Evolutionary conservation across 2,113 vertebrate species (phyloP).

Genomic region (Tetrao urogallus): DNA sequence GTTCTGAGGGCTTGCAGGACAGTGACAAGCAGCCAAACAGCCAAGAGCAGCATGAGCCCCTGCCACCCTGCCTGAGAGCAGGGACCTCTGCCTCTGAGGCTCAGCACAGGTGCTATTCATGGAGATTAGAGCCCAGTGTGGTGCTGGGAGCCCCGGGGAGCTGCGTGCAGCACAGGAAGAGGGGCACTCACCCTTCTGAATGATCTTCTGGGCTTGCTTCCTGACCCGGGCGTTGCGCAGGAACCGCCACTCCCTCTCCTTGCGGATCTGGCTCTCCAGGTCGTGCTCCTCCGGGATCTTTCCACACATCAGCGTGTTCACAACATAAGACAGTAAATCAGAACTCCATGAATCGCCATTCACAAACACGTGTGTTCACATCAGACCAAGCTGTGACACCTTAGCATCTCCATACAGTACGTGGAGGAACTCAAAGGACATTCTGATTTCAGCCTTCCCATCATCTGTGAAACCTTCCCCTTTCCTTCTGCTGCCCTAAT

Average conservation of each 20-base stretch:
- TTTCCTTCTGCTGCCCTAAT: background rate
- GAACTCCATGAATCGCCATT: accelerated
- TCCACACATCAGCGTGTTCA: background rate
- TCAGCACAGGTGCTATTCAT: accelerated
- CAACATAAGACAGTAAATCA: background rate
- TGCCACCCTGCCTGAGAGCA: accelerated
- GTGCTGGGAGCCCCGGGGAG: background rate
- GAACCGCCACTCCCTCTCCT: slow-evolving; percentile 96
- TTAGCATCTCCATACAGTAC: background rate
- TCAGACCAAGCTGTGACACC: background rate
- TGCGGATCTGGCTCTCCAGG: slow-evolving; percentile 93
- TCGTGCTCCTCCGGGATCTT: slow-evolving; percentile 97
- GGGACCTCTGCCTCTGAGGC: accelerated
- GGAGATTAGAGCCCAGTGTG: accelerated
- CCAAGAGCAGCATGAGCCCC: background rate
- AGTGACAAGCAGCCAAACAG: accelerated
- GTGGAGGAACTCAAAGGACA: background rate
- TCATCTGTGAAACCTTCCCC: background rate
- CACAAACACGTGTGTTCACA: accelerated
- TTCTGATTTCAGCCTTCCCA: background rate
- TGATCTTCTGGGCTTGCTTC: slow-evolving; percentile 88
- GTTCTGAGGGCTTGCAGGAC: background rate
- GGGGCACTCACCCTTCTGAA: slow-evolving; percentile 85
- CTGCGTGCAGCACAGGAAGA: background rate
- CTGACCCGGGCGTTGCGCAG: slow-evolving; percentile 90